Evolutionary conservation across 2,113 vertebrate genomes (phyloP).

Genomic region (Phyllostomus discolor): DNA sequence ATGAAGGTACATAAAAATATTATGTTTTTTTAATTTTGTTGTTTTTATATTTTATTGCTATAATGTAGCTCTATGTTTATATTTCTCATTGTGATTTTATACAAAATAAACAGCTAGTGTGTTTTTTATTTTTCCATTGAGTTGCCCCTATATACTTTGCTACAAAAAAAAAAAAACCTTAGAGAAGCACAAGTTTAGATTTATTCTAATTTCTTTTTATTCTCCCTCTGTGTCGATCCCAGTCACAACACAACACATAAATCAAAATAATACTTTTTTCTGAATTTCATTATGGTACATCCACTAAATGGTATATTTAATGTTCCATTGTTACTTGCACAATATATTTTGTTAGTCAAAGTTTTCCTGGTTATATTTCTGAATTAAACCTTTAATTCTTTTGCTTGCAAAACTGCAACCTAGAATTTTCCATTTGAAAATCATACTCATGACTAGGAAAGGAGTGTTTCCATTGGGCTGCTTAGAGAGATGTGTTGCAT

Average conservation of each 20-base stretch:
- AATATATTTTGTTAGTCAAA: conserved; percentile 34
- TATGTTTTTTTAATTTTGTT: background rate
- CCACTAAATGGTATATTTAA: background rate
- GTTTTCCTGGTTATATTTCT: conserved; percentile 22
- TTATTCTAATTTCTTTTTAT: conserved; percentile 60
- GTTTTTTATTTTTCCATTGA: conserved; percentile 36
- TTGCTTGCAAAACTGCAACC: background rate
- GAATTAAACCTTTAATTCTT: background rate
- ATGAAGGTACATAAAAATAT: background rate
- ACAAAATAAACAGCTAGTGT: background rate
- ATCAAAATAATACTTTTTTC: conserved; percentile 16
- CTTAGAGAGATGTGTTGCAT: background rate
- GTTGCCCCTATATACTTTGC: conserved; percentile 17
- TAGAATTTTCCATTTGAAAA: background rate
- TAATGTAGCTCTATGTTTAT: background rate
- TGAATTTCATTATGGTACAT: background rate
- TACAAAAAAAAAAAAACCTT: background rate
- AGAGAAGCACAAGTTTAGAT: background rate
- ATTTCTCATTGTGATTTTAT: conserved; percentile 38
- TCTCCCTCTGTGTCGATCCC: conserved; percentile 37
- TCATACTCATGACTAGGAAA: background rate
- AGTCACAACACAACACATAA: conserved; percentile 18
- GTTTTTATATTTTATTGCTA: conserved; percentile 1
- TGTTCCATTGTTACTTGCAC: background rate
- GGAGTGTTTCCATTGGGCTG: background rate